Percentiles rank a stretch among this genome's conserved stretches.
These are phyloP conservation scores for Hycleus phaleratus DNA, from an alignment of 1,140 invertebrate species.

Conservation along the genomic window DNA sequence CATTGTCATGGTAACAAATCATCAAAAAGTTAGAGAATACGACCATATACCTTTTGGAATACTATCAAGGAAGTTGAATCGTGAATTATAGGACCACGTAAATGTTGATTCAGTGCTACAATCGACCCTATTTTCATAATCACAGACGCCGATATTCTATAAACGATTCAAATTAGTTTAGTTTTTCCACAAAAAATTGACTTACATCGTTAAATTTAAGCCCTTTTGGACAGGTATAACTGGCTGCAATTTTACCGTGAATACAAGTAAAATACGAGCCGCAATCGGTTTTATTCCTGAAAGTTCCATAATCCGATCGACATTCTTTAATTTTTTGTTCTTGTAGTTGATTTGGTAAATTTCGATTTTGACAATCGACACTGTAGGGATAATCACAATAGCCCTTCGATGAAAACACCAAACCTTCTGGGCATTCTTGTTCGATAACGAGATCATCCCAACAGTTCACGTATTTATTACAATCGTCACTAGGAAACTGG, in stretches of 20 bases:
- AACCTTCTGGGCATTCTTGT: conserved; percentile 55
- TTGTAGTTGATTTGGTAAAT: background rate
- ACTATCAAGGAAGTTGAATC: conserved; percentile 6
- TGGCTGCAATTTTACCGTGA: conserved; percentile 17
- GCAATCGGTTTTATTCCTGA: conserved; percentile 12
- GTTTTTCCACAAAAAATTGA: background rate
- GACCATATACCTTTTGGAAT: conserved; percentile 15
- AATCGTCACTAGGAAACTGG: conserved; percentile 55
- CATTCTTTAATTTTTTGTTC: conserved; percentile 2
- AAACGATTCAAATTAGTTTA: background rate
- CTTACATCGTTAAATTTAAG: conserved; percentile 23
- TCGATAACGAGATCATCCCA: conserved; percentile 61
- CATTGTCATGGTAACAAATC: too few relatives aligned
- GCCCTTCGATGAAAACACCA: conserved; percentile 51
- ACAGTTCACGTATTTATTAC: conserved; percentile 60
- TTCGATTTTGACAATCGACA: conserved; percentile 46
- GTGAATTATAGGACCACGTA: background rate
- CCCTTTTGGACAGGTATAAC: conserved; percentile 18
- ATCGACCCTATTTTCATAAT: conserved; percentile 5
- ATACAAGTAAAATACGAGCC: conserved; percentile 17
- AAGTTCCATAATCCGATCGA: conserved; percentile 16
- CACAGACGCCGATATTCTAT: conserved; percentile 8
- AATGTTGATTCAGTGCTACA: conserved; percentile 2
- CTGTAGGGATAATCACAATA: conserved; percentile 58
- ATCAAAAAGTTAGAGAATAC: too few relatives aligned